Percentiles rank a stretch among this genome's conserved stretches.
Conservation (phyloP, 2,888 invertebrate genomes). For the Drosophila ezoana region DNA sequence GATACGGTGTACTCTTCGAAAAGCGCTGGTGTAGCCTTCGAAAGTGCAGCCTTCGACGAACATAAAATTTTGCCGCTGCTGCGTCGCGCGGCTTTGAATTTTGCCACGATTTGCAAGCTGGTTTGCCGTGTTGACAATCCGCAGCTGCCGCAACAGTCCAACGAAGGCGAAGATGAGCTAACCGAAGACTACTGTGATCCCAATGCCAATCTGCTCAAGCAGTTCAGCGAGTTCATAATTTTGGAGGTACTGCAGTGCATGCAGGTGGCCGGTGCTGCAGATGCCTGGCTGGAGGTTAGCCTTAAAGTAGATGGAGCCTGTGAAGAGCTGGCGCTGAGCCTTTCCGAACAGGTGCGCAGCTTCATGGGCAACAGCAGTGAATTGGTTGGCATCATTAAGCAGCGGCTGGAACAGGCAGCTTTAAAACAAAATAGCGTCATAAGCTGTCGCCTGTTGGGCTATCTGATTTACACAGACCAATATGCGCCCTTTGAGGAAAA, state of each 20-base stretch:
- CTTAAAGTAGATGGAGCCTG: slow-evolving; percentile 34
- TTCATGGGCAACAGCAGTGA: slow-evolving; percentile 74
- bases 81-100: slow-evolving; percentile 73
- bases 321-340: slow-evolving; percentile 65
- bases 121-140: slow-evolving; percentile 66
- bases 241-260: slow-evolving; percentile 70
- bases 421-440: slow-evolving; percentile 62
- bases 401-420: slow-evolving; percentile 70
- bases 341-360: slow-evolving; percentile 71
- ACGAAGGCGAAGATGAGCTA: slow-evolving; percentile 74
- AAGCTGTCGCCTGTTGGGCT: slow-evolving; percentile 70
- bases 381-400: slow-evolving; percentile 67
- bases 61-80: slow-evolving; percentile 54
- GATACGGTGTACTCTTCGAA: slow-evolving; percentile 67
- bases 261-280: slow-evolving; percentile 70
- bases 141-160: slow-evolving; percentile 15
- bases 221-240: slow-evolving; percentile 79
- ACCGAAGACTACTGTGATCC: slow-evolving; percentile 82
- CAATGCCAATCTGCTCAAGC: slow-evolving; percentile 78
- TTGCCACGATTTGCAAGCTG: slow-evolving; percentile 76
- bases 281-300: slow-evolving; percentile 63
- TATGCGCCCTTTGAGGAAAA: slow-evolving; percentile 81
- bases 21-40: slow-evolving; percentile 54
- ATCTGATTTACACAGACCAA: slow-evolving; percentile 63
- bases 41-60: slow-evolving; percentile 45